These are phyloP conservation scores for Drosophila kanapiae DNA, from an alignment of 1,140 invertebrate species.

Conservation along the genomic window DNA sequence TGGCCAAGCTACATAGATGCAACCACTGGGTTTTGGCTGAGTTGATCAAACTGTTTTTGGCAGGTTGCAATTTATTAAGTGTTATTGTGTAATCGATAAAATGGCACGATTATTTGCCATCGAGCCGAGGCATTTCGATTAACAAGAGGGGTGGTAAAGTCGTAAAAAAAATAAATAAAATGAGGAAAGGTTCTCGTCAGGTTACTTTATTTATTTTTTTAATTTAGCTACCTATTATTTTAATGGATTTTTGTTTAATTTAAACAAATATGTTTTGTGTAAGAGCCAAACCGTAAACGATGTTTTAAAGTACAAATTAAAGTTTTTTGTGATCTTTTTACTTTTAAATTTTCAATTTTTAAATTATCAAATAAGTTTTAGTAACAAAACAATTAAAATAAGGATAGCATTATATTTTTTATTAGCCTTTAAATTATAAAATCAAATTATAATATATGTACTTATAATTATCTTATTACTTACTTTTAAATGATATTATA, in stretches of 20 bases:
- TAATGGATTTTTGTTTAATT: background rate
- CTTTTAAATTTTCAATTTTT: too few species aligned
- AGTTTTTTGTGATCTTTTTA: too few species aligned
- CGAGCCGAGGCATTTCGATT: constrained; percentile 6
- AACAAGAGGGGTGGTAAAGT: background rate
- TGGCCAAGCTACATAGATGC: constrained; percentile 44
- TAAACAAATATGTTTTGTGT: background rate
- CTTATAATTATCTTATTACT: too few species aligned
- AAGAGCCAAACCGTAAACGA: too few species aligned
- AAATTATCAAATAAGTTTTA: too few species aligned
- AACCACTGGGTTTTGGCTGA: constrained; percentile 28
- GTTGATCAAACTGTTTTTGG: constrained; percentile 65
- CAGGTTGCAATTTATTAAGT: constrained; percentile 61
- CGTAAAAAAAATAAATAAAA: too few species aligned
- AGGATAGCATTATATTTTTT: too few species aligned
- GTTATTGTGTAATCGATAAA: constrained; percentile 67
- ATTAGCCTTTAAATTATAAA: too few species aligned
- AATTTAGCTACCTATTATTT: background rate
- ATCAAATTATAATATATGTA: too few species aligned
- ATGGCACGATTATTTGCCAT: constrained; percentile 38
- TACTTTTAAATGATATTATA: too few species aligned
- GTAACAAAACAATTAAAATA: too few species aligned
- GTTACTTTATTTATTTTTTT: background rate
- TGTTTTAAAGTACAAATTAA: too few species aligned
- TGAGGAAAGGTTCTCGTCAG: background rate